Percentiles rank a stretch among this genome's conserved stretches.
phyloP scores from a whole-genome alignment of 2,888 invertebrate genomes.

The Microdon myrmicae region DNA sequence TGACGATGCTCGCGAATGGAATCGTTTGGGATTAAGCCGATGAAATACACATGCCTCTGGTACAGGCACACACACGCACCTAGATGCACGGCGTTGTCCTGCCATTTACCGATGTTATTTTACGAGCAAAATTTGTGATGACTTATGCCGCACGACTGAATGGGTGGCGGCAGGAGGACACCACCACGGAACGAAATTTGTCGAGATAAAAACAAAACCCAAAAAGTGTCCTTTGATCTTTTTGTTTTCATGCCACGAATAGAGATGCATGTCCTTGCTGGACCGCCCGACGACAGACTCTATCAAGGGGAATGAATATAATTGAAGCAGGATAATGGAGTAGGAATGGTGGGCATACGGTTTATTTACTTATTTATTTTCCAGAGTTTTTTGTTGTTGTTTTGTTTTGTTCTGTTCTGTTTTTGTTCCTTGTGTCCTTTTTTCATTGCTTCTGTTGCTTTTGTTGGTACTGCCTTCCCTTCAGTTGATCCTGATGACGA shows the following conservation, averaged over 20 bases:
- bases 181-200: constrained; percentile 13
- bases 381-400: constrained; percentile 10
- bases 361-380: constrained; percentile 39
- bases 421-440: constrained; percentile 1
- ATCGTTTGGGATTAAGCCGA: too few species aligned
- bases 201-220: constrained; percentile 31
- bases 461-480: background rate
- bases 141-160: too few species aligned
- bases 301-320: constrained; percentile 40
- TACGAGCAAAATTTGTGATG: too few species aligned
- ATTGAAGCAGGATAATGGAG: constrained; percentile 26
- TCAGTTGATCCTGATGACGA: constrained; percentile 32
- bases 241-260: constrained; percentile 19
- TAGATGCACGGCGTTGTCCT: background rate
- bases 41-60: background rate
- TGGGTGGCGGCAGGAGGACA: background rate
- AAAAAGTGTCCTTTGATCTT: constrained; percentile 43
- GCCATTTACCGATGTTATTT: background rate
- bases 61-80: background rate
- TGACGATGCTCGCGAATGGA: too few species aligned
- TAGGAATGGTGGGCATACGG: constrained; percentile 21
- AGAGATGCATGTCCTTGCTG: background rate
- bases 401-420: background rate
- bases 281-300: too few species aligned
- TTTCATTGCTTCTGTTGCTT: constrained; percentile 22